These are phyloP conservation scores for Lampris megalopsis DNA, from an alignment of 2,113 vertebrate genomes.

Conservation along the genomic window DNA sequence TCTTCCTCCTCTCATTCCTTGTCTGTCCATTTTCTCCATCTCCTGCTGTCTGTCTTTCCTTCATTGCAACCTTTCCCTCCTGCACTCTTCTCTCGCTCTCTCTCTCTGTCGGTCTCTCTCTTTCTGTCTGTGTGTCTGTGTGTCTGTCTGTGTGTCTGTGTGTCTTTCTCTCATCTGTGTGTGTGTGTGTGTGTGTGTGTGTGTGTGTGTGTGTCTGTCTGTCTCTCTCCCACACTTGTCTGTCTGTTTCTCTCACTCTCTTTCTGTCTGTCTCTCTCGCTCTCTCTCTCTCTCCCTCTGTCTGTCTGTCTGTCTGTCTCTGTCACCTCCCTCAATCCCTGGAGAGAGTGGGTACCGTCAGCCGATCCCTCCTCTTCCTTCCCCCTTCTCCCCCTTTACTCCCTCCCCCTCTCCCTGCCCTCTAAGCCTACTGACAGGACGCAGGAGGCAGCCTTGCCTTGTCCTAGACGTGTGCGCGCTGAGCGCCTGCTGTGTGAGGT, in stretches of 20 bases:
- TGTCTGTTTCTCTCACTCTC: conserved; percentile 29
- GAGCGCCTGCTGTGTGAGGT: conserved; percentile 44
- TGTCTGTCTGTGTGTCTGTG: neutral
- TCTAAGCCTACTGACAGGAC: conserved; percentile 70
- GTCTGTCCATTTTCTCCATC: neutral
- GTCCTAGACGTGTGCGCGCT: conserved; percentile 59
- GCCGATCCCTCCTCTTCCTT: conserved; percentile 62
- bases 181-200: neutral
- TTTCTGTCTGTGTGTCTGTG: neutral
- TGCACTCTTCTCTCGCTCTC: conserved; percentile 1
- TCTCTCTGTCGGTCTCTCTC: conserved; percentile 12
- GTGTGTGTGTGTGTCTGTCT: neutral
- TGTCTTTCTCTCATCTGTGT: conserved; percentile 26
- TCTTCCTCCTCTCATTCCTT: neutral
- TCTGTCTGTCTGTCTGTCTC: conserved; percentile 22
- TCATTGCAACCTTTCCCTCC: neutral
- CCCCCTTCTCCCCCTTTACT: conserved; percentile 23
- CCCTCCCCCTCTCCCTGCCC: conserved; percentile 28
- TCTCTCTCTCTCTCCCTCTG: conserved; percentile 27
- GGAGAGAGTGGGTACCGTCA: conserved; percentile 58
- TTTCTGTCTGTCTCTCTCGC: conserved; percentile 21
- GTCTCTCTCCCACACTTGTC: neutral
- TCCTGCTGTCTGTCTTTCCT: conserved; percentile 7
- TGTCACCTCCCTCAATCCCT: conserved; percentile 42
- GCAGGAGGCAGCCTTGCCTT: conserved; percentile 70